Percentiles rank a stretch among this genome's conserved stretches.
phyloP scores from a whole-genome alignment of 35 echinoderm and acorn worm genomes.

The Heliocidaris tuberculata region DNA sequence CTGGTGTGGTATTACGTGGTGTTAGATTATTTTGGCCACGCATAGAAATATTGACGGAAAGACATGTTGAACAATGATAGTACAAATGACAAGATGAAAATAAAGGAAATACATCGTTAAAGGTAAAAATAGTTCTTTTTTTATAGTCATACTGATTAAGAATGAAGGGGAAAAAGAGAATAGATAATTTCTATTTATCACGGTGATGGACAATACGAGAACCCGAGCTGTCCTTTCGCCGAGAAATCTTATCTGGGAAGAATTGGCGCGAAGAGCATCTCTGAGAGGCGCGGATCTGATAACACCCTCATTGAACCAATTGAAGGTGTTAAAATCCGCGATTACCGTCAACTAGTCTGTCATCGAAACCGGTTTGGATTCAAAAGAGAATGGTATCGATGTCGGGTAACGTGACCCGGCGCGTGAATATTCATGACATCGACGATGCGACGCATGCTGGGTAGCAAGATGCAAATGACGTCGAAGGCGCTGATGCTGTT shows the following conservation, averaged over 20 bases:
- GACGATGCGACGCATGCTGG: not conserved
- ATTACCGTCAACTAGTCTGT: constrained; percentile 14
- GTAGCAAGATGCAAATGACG: constrained; percentile 17
- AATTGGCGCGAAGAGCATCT: not conserved
- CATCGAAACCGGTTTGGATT: constrained; percentile 31
- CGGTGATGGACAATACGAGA: not conserved
- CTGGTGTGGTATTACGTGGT: too few species aligned
- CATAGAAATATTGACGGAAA: not conserved
- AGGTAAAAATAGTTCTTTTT: not conserved
- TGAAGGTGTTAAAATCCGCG: constrained; percentile 35
- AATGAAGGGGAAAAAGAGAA: not conserved
- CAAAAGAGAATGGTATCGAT: constrained; percentile 11
- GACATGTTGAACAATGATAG: not conserved
- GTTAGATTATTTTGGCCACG: too few species aligned
- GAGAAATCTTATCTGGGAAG: constrained; percentile 24
- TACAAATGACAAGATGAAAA: not conserved
- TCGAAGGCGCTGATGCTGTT: not conserved
- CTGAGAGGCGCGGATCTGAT: not conserved
- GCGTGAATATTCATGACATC: constrained; percentile 28
- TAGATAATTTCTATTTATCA: not conserved
- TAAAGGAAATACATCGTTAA: not conserved
- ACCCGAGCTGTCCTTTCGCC: constrained; percentile 9
- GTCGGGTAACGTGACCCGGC: not conserved
- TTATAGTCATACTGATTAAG: not conserved
- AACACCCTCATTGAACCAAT: constrained; percentile 44